Conservation (phyloP, 2,113 vertebrate species). For the Morone saxatilis region DNA sequence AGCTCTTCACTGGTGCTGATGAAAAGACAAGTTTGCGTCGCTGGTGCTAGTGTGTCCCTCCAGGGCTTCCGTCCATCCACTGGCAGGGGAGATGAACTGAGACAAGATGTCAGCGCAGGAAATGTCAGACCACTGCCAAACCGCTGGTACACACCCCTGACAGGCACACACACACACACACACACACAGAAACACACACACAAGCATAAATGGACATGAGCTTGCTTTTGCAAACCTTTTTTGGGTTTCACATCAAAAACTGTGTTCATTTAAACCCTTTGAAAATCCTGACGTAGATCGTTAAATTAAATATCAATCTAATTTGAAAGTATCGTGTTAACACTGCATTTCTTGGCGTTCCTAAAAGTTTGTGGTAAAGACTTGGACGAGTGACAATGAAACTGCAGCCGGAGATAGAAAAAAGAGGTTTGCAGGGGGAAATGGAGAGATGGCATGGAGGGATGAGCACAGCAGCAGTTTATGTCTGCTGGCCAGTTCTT, state of each 20-base stretch:
- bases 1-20: conserved; percentile 79
- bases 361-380: conserved; percentile 15
- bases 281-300: not conserved
- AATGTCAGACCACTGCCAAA: conserved; percentile 83
- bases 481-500: conserved; percentile 73
- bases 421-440: conserved; percentile 31
- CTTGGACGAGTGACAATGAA: conserved; percentile 12
- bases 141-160: conserved; percentile 72
- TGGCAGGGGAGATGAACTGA: conserved; percentile 82
- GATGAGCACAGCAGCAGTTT: conserved; percentile 53
- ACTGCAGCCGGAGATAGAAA: conserved; percentile 27
- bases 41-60: conserved; percentile 80
- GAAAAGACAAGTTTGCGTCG: conserved; percentile 83
- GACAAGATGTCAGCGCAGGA: conserved; percentile 85
- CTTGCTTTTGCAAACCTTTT: not conserved
- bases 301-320: not conserved
- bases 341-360: not conserved
- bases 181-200: conserved; percentile 47
- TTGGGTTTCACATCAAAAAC: not conserved
- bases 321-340: not conserved
- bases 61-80: conserved; percentile 81
- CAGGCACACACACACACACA: conserved; percentile 58
- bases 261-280: not conserved
- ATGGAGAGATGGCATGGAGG: conserved; percentile 26
- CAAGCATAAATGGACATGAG: not conserved